These are phyloP conservation scores for Neomorphus geoffroyi DNA, from an alignment of 2,797 vertebrate genomes.

Conservation along the genomic window DNA sequence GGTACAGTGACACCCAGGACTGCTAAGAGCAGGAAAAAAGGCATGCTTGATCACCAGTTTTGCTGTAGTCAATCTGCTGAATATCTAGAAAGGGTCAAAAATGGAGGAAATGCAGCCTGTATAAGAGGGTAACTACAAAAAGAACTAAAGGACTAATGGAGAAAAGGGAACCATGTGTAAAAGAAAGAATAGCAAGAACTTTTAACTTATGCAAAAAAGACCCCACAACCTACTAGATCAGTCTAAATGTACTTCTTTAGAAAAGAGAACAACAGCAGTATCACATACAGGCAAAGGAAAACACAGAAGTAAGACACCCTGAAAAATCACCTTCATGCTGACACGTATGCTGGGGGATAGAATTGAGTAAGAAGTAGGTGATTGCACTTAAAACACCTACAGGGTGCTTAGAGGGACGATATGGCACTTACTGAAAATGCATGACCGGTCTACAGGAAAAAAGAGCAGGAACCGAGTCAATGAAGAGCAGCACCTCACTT, in stretches of 20 bases:
- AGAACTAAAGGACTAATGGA: background rate
- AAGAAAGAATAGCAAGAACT: background rate
- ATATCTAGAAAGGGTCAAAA: background rate
- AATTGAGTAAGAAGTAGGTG: background rate
- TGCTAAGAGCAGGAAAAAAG: background rate
- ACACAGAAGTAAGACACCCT: background rate
- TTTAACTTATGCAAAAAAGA: background rate
- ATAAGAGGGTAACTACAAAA: background rate
- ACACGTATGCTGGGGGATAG: background rate
- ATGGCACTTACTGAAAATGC: fast-evolving
- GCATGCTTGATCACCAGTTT: background rate
- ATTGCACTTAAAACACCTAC: background rate
- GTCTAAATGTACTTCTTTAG: background rate
- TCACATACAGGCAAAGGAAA: background rate
- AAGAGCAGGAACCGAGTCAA: background rate
- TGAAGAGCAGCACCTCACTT: background rate
- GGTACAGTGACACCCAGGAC: background rate
- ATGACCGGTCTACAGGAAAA: background rate
- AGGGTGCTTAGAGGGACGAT: background rate
- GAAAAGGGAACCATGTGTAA: background rate
- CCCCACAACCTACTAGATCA: background rate
- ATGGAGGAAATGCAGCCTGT: background rate
- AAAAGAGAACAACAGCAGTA: background rate
- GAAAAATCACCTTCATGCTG: background rate
- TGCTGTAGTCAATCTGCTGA: background rate